These are phyloP conservation scores for Oscheius sp. DNA, from an alignment of 2,888 invertebrate species.

Conservation along the genomic window DNA sequence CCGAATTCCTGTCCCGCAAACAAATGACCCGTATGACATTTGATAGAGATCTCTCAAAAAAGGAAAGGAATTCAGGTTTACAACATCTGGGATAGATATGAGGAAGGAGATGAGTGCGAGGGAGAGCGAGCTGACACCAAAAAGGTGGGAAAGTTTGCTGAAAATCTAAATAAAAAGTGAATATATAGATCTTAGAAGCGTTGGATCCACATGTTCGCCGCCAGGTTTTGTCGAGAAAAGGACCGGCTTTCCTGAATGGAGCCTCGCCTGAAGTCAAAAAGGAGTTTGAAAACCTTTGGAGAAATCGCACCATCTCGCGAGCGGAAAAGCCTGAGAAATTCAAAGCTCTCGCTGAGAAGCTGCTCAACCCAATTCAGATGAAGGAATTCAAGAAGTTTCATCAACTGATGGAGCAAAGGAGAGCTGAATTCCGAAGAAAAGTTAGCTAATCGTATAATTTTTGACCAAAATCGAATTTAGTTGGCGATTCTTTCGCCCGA, in stretches of 20 bases:
- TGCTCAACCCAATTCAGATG: constrained; percentile 24
- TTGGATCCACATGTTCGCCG: not conserved
- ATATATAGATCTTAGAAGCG: too few relatives aligned
- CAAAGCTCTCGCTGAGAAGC: constrained; percentile 24
- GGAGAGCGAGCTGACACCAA: constrained; percentile 9
- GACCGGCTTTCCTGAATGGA: constrained; percentile 22
- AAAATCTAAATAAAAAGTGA: too few relatives aligned
- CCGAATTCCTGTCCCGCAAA: too few relatives aligned
- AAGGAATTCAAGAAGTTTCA: constrained; percentile 22
- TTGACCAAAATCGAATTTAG: not conserved
- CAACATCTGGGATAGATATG: constrained; percentile 19
- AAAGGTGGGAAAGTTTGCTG: too few relatives aligned
- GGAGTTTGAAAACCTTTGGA: constrained; percentile 25
- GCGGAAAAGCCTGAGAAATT: constrained; percentile 24
- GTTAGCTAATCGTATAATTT: too few relatives aligned
- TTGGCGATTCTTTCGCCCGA: constrained; percentile 19
- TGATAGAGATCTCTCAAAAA: not conserved
- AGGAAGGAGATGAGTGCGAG: constrained; percentile 22
- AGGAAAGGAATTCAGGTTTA: not conserved
- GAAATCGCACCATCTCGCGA: not conserved
- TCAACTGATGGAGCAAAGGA: not conserved
- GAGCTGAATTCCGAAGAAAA: constrained; percentile 4
- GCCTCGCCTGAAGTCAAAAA: constrained; percentile 2
- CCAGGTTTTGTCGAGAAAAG: not conserved
- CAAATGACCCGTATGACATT: not conserved